Evolutionary conservation across 2,888 invertebrate genomes (phyloP).

Genomic region (Melinopterus prodromus): DNA sequence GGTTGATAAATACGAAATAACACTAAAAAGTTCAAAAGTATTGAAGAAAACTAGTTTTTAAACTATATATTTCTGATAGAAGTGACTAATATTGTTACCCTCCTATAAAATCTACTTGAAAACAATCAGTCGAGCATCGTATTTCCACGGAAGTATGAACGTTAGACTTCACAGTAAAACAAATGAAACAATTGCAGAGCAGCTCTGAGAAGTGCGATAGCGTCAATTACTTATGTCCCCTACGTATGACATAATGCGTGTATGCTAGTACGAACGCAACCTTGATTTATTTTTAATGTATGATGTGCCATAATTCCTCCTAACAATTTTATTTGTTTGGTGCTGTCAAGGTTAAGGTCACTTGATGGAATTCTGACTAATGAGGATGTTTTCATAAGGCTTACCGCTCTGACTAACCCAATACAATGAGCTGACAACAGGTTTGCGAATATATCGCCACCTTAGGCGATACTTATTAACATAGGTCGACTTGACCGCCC

Average conservation of each 20-base stretch:
- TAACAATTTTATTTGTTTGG: conserved; percentile 38
- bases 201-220: background rate
- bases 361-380: conserved; percentile 33
- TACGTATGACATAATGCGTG: background rate
- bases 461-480: background rate
- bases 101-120: background rate
- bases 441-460: background rate
- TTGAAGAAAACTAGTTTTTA: no score
- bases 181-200: background rate
- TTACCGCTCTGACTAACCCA: conserved; percentile 15
- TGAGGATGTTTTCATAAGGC: conserved; percentile 25
- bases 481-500: background rate
- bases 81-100: background rate
- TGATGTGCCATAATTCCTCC: conserved; percentile 36
- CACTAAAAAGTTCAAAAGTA: no score
- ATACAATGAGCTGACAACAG: background rate
- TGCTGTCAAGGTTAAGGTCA: conserved; percentile 37
- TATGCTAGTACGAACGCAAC: conserved; percentile 22
- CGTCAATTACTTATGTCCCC: background rate
- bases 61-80: background rate
- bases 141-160: background rate
- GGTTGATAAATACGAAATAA: no score
- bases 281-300: conserved; percentile 40
- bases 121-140: background rate
- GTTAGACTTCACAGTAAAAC: background rate